Evolutionary conservation across 2,797 vertebrate species (phyloP).

Genomic region (Danio jaintianensis): DNA sequence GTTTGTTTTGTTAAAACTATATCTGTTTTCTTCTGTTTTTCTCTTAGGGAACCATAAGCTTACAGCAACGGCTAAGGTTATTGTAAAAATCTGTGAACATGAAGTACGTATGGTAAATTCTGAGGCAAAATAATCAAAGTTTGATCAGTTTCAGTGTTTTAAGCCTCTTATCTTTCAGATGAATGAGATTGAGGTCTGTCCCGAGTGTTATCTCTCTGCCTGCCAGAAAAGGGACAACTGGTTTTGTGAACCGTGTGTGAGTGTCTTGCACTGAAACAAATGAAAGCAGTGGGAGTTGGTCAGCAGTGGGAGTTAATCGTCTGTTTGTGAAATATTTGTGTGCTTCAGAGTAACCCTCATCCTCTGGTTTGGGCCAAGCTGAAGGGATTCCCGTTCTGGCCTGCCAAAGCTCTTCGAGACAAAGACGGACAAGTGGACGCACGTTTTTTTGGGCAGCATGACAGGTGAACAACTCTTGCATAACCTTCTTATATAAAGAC

Average conservation of each 20-base stretch:
- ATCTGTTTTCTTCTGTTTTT: conserved; percentile 45
- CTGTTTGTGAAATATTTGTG: conserved; percentile 57
- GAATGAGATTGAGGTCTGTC: conserved; percentile 99
- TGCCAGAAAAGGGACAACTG: conserved; percentile 99
- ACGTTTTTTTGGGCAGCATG: conserved; percentile 98
- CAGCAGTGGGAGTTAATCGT: conserved; percentile 22
- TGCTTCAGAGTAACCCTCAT: conserved; percentile 94
- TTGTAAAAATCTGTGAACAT: conserved; percentile 99
- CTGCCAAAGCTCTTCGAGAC: conserved; percentile 97
- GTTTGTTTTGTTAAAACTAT: conserved; percentile 1
- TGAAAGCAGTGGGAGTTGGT: too few species aligned
- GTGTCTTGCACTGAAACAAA: conserved; percentile 62
- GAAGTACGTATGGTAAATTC: conserved; percentile 82
- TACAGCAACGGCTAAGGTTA: conserved; percentile 97
- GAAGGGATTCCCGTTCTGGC: conserved; percentile 99
- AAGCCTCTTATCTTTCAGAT: conserved; percentile 83
- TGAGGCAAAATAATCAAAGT: background rate
- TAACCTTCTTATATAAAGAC: background rate
- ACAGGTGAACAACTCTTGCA: conserved; percentile 82
- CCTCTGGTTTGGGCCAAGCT: conserved; percentile 98
- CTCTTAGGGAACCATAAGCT: conserved; percentile 96
- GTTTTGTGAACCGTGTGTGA: conserved; percentile 99
- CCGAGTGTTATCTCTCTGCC: conserved; percentile 98
- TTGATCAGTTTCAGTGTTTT: conserved; percentile 23
- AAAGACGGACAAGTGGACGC: conserved; percentile 98